phyloP scores from a whole-genome alignment of 2,888 invertebrate genomes.

The Athalia cordata region DNA sequence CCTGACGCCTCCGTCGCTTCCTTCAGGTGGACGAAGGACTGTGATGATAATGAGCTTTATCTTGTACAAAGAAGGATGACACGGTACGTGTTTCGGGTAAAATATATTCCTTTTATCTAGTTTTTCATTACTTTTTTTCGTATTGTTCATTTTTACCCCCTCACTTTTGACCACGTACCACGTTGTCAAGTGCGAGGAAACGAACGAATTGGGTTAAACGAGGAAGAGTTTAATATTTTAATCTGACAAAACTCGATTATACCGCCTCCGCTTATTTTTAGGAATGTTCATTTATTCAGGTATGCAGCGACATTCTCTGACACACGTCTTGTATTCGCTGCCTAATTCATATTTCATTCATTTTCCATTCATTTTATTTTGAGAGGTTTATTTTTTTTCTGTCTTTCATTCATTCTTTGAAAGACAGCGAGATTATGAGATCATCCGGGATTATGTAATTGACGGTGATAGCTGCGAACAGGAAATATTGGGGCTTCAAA shows the following conservation, averaged over 20 bases:
- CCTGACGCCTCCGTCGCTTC: too few relatives aligned
- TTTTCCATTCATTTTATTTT: conserved; percentile 1
- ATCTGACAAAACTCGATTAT: conserved; percentile 22
- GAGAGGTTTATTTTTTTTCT: too few relatives aligned
- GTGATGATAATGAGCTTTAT: too few relatives aligned
- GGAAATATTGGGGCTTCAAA: background rate
- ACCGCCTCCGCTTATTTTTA: conserved; percentile 11
- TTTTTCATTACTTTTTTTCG: background rate
- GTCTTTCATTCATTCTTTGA: too few relatives aligned
- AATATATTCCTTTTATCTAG: background rate
- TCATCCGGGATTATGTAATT: background rate
- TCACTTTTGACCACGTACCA: background rate
- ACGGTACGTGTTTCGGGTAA: too few relatives aligned
- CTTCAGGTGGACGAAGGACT: too few relatives aligned
- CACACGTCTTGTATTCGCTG: too few relatives aligned
- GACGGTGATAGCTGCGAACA: background rate
- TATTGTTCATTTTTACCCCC: conserved; percentile 11
- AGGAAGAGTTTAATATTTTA: conserved; percentile 21
- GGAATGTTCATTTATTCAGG: conserved; percentile 12
- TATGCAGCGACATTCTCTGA: background rate
- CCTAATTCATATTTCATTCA: background rate
- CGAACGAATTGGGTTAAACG: conserved; percentile 8
- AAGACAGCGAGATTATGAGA: too few relatives aligned
- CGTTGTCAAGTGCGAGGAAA: conserved; percentile 8
- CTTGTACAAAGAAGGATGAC: too few relatives aligned